A percentile compares a stretch with the other conserved stretches of the same genome.
These are phyloP conservation scores for Pachyseris speciosa DNA, from an alignment of 64 coral and sea anemone species.

Conservation along the genomic window DNA sequence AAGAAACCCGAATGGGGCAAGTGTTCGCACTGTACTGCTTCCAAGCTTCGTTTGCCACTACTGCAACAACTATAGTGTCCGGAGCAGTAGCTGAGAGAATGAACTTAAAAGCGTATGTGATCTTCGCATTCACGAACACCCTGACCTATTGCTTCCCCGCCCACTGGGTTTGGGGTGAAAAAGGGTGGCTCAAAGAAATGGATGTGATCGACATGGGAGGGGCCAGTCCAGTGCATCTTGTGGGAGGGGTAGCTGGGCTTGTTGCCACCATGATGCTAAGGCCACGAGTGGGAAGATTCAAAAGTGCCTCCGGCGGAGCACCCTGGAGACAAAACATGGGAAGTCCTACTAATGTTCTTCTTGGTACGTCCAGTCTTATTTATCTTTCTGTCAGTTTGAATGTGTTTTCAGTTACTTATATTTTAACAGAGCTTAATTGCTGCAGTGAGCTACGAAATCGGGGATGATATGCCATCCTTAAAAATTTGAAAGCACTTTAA, in stretches of 20 bases:
- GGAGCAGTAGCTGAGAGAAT: conserved; percentile 86
- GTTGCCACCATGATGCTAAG: conserved; percentile 84
- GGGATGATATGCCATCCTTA: background rate
- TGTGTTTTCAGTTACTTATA: background rate
- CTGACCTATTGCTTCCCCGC: conserved; percentile 89
- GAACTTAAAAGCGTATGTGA: conserved; percentile 82
- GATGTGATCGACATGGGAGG: conserved; percentile 89
- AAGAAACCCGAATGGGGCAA: conserved; percentile 80
- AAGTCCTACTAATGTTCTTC: conserved; percentile 82
- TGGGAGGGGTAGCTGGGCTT: conserved; percentile 83
- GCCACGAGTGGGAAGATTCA: conserved; percentile 82
- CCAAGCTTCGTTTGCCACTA: conserved; percentile 92
- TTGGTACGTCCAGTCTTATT: conserved; percentile 21
- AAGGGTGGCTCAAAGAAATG: conserved; percentile 80
- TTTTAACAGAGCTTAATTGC: background rate
- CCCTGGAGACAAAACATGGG: conserved; percentile 79
- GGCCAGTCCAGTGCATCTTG: conserved; percentile 83
- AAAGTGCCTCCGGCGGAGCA: background rate
- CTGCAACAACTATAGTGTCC: conserved; percentile 87
- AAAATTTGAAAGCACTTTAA: no score
- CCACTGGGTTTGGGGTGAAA: conserved; percentile 92
- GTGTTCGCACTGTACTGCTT: conserved; percentile 85
- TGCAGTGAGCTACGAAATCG: background rate
- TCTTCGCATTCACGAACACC: conserved; percentile 90
- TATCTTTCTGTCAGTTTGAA: background rate